phyloP scores from a whole-genome alignment of 2,888 invertebrate species.

The Perizoma flavofasciatum region DNA sequence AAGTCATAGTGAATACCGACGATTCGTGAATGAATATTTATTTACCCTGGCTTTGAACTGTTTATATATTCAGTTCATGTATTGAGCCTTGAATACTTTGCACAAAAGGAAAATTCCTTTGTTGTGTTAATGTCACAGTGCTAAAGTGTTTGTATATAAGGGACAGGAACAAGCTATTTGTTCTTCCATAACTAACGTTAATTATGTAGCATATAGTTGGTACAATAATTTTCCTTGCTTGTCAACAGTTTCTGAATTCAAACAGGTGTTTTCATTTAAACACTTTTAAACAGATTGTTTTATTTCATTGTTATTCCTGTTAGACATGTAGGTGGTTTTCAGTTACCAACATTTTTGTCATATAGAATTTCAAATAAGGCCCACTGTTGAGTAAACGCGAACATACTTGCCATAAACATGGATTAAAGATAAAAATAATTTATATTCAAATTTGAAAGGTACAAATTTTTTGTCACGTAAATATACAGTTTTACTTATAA shows the following conservation, averaged over 20 bases:
- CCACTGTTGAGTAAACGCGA: constrained; percentile 8
- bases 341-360: not conserved
- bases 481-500: no score
- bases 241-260: not conserved
- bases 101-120: constrained; percentile 31
- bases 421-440: no score
- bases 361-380: no score
- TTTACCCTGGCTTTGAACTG: constrained; percentile 23
- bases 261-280: constrained; percentile 1
- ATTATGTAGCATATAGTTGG: constrained; percentile 16
- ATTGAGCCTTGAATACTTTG: constrained; percentile 30
- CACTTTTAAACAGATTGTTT: no score
- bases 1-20: constrained; percentile 21
- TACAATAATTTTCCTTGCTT: constrained; percentile 9
- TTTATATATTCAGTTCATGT: constrained; percentile 34
- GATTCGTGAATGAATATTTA: constrained; percentile 26
- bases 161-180: constrained; percentile 20
- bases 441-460: no score
- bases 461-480: no score
- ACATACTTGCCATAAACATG: constrained; percentile 2
- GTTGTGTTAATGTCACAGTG: constrained; percentile 22
- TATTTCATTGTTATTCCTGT: no score
- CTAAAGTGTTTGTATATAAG: not conserved
- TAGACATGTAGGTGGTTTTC: not conserved
- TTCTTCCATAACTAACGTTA: constrained; percentile 9